Conservation (phyloP, 2,797 vertebrate genomes). For the Australoheros facetus region DNA sequence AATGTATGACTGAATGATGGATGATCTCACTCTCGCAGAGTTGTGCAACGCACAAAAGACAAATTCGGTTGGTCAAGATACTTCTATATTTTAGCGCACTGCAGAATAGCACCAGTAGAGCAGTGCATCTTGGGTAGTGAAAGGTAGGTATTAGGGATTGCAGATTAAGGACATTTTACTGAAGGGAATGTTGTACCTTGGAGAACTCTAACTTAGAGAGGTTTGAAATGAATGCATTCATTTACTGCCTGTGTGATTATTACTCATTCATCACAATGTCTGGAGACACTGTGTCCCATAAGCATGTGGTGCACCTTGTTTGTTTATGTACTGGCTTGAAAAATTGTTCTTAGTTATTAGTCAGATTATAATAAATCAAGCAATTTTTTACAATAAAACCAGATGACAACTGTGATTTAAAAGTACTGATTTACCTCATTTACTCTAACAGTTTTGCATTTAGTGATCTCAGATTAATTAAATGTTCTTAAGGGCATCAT, state of each 20-base stretch:
- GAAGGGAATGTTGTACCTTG: constrained; percentile 26
- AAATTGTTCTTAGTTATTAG: not conserved
- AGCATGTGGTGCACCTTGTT: not conserved
- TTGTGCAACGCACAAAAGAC: constrained; percentile 60
- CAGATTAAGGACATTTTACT: constrained; percentile 61
- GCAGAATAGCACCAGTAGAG: constrained; percentile 67
- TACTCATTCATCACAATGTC: constrained; percentile 26
- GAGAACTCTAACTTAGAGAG: constrained; percentile 10
- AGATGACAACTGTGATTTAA: not conserved
- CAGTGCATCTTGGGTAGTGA: constrained; percentile 69
- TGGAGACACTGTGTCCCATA: not conserved
- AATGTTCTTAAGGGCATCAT: not conserved
- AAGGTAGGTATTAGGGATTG: constrained; percentile 53
- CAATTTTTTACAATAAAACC: not conserved
- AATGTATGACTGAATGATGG: constrained; percentile 71
- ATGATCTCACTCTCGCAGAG: constrained; percentile 64
- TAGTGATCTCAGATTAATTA: not conserved
- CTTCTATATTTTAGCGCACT: constrained; percentile 73
- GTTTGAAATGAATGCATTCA: constrained; percentile 9
- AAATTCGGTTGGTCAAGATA: constrained; percentile 68
- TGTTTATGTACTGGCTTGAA: not conserved
- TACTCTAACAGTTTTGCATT: not conserved
- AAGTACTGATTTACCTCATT: not conserved
- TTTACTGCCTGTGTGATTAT: constrained; percentile 10
- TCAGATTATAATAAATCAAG: not conserved